These are phyloP conservation scores for Heteronetta atricapilla DNA, from an alignment of 2,113 vertebrate species.

Conservation along the genomic window DNA sequence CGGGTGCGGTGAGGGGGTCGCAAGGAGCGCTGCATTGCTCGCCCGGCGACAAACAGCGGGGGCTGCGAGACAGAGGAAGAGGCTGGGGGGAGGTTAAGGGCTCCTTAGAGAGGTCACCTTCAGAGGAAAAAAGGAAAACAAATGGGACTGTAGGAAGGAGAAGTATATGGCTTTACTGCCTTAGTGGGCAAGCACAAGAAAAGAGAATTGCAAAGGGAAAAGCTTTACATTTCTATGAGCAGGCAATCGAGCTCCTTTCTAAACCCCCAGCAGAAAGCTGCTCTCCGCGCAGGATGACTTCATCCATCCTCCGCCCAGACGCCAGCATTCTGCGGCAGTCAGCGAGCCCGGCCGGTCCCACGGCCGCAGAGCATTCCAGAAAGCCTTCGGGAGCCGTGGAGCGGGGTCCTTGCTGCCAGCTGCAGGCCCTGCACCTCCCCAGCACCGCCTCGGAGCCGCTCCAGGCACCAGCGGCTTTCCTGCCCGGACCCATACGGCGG, in stretches of 20 bases:
- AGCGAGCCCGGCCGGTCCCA: accelerated
- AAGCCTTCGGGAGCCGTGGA: accelerated
- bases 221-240: conserved; percentile 54
- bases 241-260: conserved; percentile 32
- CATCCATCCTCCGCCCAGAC: not conserved
- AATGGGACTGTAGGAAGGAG: conserved; percentile 28
- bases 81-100: conserved; percentile 33
- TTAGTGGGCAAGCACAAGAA: conserved; percentile 56
- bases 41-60: not conserved
- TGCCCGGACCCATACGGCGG: accelerated
- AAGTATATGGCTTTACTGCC: conserved; percentile 70
- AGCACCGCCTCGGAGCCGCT: not conserved
- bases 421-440: accelerated
- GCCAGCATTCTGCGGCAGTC: not conserved
- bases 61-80: not conserved
- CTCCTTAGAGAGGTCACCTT: conserved; percentile 40
- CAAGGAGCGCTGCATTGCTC: not conserved
- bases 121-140: conserved; percentile 40
- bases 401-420: accelerated
- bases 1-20: accelerated
- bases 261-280: not conserved
- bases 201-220: conserved; percentile 38
- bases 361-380: not conserved
- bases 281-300: not conserved
- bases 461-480: accelerated